Percentiles rank a stretch among this genome's conserved stretches.
phyloP scores from a whole-genome alignment of 2,797 vertebrate species.

The Dallia pectoralis region DNA sequence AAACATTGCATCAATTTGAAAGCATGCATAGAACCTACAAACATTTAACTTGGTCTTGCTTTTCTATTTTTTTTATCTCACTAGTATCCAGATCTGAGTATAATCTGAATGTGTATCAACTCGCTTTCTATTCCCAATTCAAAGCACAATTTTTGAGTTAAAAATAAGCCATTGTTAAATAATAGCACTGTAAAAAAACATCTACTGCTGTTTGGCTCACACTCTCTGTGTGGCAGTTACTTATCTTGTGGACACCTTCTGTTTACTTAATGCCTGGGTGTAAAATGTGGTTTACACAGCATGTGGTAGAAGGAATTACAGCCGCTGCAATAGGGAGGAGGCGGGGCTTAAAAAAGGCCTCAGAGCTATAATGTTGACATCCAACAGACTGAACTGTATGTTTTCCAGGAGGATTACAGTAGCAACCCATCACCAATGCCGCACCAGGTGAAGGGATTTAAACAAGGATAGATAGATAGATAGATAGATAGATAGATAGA shows the following conservation, averaged over 20 bases:
- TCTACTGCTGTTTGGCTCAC: no score
- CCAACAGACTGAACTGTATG: no score
- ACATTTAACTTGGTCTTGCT: background rate
- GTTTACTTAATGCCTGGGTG: slow-evolving; percentile 5
- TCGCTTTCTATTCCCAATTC: no score
- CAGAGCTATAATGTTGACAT: no score
- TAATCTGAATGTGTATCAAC: background rate
- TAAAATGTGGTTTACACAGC: background rate
- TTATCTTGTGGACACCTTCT: background rate
- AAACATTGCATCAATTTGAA: background rate
- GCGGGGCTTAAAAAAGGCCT: no score
- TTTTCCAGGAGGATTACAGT: no score
- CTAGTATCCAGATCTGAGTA: background rate
- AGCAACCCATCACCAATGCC: no score
- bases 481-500: background rate
- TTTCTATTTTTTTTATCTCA: background rate
- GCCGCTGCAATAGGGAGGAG: no score
- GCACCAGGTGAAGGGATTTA: background rate
- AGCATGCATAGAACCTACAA: background rate
- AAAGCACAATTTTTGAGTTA: no score
- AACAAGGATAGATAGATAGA: background rate
- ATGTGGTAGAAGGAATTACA: background rate
- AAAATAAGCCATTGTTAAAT: no score
- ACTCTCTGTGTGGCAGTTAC: background rate
- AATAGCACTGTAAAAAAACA: no score